A percentile compares a stretch with the other conserved stretches of the same genome.
Evolutionary conservation across 2,797 vertebrate genomes (phyloP).

Genomic region (Telmatherina bonti): DNA sequence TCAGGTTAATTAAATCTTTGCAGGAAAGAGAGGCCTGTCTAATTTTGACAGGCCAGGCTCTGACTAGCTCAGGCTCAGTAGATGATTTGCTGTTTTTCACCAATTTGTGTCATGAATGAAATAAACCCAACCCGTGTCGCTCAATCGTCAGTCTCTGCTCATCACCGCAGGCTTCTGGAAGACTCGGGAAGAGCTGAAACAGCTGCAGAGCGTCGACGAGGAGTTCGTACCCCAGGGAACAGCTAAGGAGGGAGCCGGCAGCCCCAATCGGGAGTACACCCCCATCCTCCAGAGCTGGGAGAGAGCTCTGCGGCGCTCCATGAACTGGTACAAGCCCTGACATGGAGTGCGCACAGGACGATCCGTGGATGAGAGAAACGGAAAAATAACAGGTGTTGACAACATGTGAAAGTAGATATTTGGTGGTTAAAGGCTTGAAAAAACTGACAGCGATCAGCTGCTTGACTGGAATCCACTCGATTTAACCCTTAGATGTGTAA

Average conservation of each 20-base stretch:
- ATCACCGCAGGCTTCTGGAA: constrained; percentile 89
- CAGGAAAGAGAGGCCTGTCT: constrained; percentile 18
- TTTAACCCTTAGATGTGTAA: no score
- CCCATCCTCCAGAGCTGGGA: constrained; percentile 89
- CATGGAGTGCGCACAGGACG: not conserved
- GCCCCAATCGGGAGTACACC: constrained; percentile 72
- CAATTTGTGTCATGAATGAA: constrained; percentile 11
- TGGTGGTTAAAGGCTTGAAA: no score
- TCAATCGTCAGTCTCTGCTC: not conserved
- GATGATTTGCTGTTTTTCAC: not conserved
- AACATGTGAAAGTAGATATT: not conserved
- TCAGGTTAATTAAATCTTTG: constrained; percentile 38
- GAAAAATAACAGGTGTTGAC: not conserved
- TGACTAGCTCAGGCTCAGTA: constrained; percentile 2
- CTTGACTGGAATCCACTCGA: not conserved
- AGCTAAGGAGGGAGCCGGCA: constrained; percentile 28
- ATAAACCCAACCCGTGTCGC: no score
- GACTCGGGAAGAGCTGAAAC: constrained; percentile 89
- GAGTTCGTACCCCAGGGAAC: constrained; percentile 85
- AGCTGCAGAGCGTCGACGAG: constrained; percentile 82
- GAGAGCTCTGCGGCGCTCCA: constrained; percentile 86
- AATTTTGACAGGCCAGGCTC: not conserved
- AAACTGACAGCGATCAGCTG: no score
- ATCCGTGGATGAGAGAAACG: not conserved
- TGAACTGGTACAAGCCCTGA: constrained; percentile 89